Base-by-base conservation (phyloP, 1,140 invertebrate genomes). In the Drosophila ercepeae region DNA sequence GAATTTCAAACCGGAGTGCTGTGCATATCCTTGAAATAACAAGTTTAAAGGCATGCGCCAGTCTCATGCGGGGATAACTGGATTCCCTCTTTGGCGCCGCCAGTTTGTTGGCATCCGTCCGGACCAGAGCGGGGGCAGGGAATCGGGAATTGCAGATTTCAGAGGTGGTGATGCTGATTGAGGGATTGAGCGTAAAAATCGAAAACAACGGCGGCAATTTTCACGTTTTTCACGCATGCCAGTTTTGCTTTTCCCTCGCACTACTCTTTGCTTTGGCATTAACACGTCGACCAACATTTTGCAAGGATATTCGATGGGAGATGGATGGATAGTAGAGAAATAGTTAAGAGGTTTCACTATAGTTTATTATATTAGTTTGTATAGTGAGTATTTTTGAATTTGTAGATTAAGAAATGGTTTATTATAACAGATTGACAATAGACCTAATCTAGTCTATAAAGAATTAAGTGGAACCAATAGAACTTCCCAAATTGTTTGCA, bases 171-270 rank as follows among this genome's bases (percentile, higher is more conserved):
- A 45, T 76, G 73, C 75, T 86, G 81, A 86, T 86, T 86, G 81
- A 86, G 77, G 82, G 81, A 86, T 86, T 86, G 81, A 86, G 76
- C 69, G 63, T 75, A 86, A 86, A 81, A 86, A 81, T 81, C 81
- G 81, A 84, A 76, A 67, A 79, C 82, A 75, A 39, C 59, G 54
- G 45, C 78, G 65, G 59, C 65, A 83, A 75, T 83, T 83, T 83
- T 83, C 75, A 79, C 79, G 81, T 84, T 83, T 83, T 84, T 72
- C 58, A 68, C 54, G 67, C 72, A 68, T 73, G 72, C 68, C 79
- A 79, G 57, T 76, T 79, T 81, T 79, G 42, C 67, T 68, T 73
- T 68, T 48, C 78, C 41, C 63, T 71, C 51, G 16, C 46, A 13
- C 72, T 74, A 46, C 58, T 11, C 59, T 74, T 32, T n/a, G n/a